These are phyloP conservation scores for Seriola quinqueradiata DNA, from an alignment of 2,113 vertebrate species.

Conservation along the genomic window DNA sequence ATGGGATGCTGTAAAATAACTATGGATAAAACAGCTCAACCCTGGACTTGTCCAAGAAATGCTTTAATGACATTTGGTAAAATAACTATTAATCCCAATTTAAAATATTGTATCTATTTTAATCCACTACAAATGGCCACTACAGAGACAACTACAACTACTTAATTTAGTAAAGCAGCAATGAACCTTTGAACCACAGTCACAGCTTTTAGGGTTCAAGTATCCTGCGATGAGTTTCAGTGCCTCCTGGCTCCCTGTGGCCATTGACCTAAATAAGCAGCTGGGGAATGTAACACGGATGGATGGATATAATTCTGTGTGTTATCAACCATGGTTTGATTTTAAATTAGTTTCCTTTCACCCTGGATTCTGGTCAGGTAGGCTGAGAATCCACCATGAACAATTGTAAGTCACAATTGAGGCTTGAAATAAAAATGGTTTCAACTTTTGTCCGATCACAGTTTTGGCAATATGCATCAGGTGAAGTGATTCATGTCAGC, in stretches of 20 bases:
- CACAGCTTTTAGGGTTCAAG: background rate
- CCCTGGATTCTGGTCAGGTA: background rate
- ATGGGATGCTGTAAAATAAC: background rate
- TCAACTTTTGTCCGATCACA: too few species aligned
- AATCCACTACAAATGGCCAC: background rate
- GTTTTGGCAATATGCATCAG: background rate
- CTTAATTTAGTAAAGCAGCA: background rate
- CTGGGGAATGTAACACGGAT: background rate
- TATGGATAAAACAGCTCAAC: background rate
- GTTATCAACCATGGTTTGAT: background rate
- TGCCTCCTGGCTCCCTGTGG: background rate
- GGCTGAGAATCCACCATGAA: background rate
- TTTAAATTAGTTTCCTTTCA: background rate
- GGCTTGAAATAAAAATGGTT: background rate
- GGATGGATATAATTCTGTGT: background rate
- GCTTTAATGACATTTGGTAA: background rate
- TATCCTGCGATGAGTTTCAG: background rate
- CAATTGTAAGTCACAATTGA: background rate
- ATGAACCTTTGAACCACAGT: background rate
- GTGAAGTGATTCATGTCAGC: background rate
- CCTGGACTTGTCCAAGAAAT: background rate
- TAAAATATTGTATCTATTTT: background rate
- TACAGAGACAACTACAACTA: background rate
- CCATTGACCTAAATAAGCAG: conserved; percentile 15
- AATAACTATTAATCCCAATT: background rate